These are phyloP conservation scores for Xanthorhoe spadicearia DNA, from an alignment of 2,888 invertebrate genomes.

Conservation along the genomic window DNA sequence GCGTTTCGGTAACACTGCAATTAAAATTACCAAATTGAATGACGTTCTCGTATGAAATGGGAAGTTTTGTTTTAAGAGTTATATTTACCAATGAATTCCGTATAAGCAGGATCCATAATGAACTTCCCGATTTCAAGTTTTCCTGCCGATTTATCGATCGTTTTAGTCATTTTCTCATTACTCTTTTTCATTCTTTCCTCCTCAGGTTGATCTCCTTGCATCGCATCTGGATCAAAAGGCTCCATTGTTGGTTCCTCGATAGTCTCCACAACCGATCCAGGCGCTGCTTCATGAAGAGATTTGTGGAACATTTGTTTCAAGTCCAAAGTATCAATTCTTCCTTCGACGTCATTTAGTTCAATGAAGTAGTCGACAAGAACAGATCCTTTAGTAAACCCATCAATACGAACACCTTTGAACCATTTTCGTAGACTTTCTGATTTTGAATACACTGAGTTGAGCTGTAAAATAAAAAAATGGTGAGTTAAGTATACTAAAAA, in stretches of 20 bases:
- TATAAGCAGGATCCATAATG: conserved; percentile 92
- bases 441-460: conserved; percentile 92
- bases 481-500: no score
- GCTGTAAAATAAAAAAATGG: conserved; percentile 76
- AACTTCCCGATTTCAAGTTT: conserved; percentile 92
- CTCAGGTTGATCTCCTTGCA: conserved; percentile 79
- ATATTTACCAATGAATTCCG: conserved; percentile 92
- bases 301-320: conserved; percentile 89
- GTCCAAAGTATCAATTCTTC: conserved; percentile 88
- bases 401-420: conserved; percentile 94
- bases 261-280: conserved; percentile 76
- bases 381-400: conserved; percentile 94
- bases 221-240: conserved; percentile 73
- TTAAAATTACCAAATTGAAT: background rate
- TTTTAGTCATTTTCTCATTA: conserved; percentile 81
- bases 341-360: conserved; percentile 90
- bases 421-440: conserved; percentile 90
- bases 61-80: background rate
- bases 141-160: conserved; percentile 82
- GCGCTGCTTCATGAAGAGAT: conserved; percentile 82
- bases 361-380: conserved; percentile 95
- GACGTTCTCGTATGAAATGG: background rate
- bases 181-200: conserved; percentile 78
- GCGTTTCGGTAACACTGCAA: conserved; percentile 88
- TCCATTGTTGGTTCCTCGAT: conserved; percentile 54